Conservation (phyloP, 2,888 invertebrate genomes). For the Hydraecia micacea region DNA sequence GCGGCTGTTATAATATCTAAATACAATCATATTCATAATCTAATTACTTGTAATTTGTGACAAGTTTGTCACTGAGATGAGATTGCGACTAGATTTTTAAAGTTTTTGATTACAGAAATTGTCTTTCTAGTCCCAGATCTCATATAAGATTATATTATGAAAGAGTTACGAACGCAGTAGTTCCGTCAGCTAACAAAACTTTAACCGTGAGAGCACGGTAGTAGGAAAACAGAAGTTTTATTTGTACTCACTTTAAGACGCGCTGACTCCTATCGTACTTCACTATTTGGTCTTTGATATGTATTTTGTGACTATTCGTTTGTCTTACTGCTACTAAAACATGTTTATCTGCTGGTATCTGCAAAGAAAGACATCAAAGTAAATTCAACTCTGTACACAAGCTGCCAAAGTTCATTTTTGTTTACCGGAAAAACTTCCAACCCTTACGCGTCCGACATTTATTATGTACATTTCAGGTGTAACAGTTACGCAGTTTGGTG, state of each 20-base stretch:
- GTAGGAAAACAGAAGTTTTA: constrained; percentile 33
- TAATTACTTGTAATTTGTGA: neutral
- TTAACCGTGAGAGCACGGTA: constrained; percentile 11
- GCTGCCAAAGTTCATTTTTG: constrained; percentile 52
- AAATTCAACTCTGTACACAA: constrained; percentile 51
- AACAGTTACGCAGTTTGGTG: constrained; percentile 79
- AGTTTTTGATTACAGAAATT: neutral
- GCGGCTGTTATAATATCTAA: too few relatives aligned
- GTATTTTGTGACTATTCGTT: constrained; percentile 94
- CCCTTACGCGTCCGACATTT: constrained; percentile 69
- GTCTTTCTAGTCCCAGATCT: neutral
- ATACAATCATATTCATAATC: too few relatives aligned
- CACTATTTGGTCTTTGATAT: constrained; percentile 94
- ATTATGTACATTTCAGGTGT: constrained; percentile 79
- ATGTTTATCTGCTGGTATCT: constrained; percentile 93
- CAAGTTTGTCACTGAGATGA: neutral
- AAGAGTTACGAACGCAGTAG: constrained; percentile 17
- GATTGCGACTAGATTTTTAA: too few relatives aligned
- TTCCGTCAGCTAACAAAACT: constrained; percentile 29
- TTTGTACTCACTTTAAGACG: constrained; percentile 92
- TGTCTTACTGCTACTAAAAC: constrained; percentile 94
- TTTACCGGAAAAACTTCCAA: constrained; percentile 32
- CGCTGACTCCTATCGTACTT: constrained; percentile 94
- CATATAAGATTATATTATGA: neutral
- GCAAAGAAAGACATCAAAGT: constrained; percentile 70